A percentile compares a stretch with the other conserved stretches of the same genome.
These are phyloP conservation scores for Plebejus melissa DNA, from an alignment of 2,888 invertebrate species.

Conservation along the genomic window DNA sequence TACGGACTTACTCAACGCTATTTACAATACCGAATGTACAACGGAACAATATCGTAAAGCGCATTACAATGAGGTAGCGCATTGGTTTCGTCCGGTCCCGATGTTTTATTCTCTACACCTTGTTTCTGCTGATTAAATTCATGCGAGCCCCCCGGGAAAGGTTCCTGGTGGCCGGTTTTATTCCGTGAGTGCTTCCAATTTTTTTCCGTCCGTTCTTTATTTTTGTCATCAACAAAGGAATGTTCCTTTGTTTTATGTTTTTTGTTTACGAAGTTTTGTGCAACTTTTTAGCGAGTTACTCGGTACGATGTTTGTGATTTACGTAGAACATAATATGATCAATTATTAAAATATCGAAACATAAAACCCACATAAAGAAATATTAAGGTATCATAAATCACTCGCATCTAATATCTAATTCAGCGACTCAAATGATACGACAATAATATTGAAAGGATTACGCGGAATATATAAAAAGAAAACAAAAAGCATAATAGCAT, in stretches of 20 bases:
- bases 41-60: conserved; percentile 26
- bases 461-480: conserved; percentile 1
- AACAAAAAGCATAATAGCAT: conserved; percentile 24
- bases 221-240: conserved; percentile 27
- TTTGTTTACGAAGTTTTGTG: neutral
- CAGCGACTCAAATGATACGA: conserved; percentile 6
- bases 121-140: conserved; percentile 41
- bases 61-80: conserved; percentile 33
- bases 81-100: conserved; percentile 35
- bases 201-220: conserved; percentile 30
- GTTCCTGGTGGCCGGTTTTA: conserved; percentile 31
- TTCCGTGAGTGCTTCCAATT: conserved; percentile 33
- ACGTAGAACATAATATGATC: neutral
- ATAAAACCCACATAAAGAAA: neutral
- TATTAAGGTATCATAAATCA: neutral
- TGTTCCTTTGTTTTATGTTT: neutral
- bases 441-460: conserved; percentile 12
- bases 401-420: neutral
- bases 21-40: neutral
- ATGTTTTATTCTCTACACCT: conserved; percentile 41
- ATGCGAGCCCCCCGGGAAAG: conserved; percentile 37
- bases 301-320: neutral
- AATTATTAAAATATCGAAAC: neutral
- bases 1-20: neutral
- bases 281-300: neutral